Evolutionary conservation across 2,888 invertebrate species (phyloP), one percentile per base, ranked within the genome.

Genomic region (Stenchaetothrips biformis): DNA sequence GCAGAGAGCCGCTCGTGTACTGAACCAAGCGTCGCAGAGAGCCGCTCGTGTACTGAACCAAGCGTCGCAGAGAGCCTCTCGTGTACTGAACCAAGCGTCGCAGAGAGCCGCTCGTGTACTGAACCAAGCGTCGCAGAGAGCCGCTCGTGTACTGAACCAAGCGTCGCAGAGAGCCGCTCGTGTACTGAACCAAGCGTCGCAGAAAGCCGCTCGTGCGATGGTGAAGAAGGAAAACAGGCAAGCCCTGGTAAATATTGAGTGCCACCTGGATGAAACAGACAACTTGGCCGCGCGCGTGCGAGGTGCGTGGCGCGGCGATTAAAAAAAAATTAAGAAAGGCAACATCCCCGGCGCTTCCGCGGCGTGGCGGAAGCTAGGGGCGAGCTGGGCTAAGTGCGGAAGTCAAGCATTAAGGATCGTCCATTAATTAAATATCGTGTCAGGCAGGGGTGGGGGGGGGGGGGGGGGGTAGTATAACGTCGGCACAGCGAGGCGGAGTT

Each of bases 381-480:
- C 25, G 21, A n/a, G 21, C n/a, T 6, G 67, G 67, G 21, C 21
- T 0, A n/a, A 21, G 67, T 7, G 21, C 21, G 67, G 2, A 11
- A 21, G 53, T 21, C 67, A 16, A 18, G 25, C 67, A 74, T 74
- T 74, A 74, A 25, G 67, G 67, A 21, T 11, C 25, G 67, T 25
- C 67, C 67, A 74, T 74, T 74, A 74, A 74, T 74, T 74, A 74
- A 74, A 74, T 74, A 74, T 74, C 67, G 25, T 25, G 53, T 53
- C 53, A 53, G 53, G 16, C 9, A 53, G 53, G 6, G 53, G 53
- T 2, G 53, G 53, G 53, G 53, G 53, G n/a, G n/a, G n/a, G n/a
- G n/a, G n/a, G n/a, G n/a, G n/a, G n/a, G n/a, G n/a, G n/a, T n/a
- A n/a, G 53, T 18, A 59, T 18, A 53, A 16, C 59, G 59, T n/a